phyloP scores from a whole-genome alignment of 2,113 vertebrate genomes.

The Prunella himalayana region DNA sequence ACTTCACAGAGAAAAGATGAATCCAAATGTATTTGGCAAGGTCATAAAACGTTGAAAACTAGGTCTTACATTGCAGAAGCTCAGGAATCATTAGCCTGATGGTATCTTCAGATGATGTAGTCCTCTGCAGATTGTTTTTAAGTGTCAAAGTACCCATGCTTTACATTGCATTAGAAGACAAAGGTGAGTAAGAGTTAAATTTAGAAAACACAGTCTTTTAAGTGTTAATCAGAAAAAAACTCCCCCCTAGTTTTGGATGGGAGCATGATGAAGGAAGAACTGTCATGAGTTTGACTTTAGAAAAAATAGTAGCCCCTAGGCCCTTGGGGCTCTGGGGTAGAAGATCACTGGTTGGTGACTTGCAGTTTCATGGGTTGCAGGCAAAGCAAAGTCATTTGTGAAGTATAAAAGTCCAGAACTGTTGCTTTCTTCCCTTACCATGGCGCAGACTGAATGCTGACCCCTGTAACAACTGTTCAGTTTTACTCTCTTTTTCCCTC shows the following conservation, averaged over 20 bases:
- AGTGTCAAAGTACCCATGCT: not conserved
- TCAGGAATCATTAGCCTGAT: not conserved
- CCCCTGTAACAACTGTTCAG: rapidly evolving
- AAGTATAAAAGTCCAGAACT: not conserved
- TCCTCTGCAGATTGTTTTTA: not conserved
- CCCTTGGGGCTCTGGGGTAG: not conserved
- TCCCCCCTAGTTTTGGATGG: not conserved
- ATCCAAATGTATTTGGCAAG: not conserved
- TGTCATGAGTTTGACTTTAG: not conserved
- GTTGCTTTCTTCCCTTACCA: not conserved
- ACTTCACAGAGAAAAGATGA: not conserved
- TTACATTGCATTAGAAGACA: not conserved
- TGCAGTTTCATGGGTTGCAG: not conserved
- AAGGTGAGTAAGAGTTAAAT: not conserved
- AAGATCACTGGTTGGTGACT: not conserved
- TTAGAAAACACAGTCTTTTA: not conserved
- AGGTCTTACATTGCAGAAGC: not conserved
- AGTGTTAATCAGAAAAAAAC: not conserved
- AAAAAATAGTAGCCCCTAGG: not conserved
- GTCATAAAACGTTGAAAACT: not conserved
- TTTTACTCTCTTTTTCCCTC: not conserved
- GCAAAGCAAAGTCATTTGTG: not conserved
- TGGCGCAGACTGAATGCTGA: not conserved
- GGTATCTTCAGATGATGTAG: not conserved
- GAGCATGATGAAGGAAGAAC: not conserved